Percentiles rank a stretch among this genome's conserved stretches.
phyloP scores from a whole-genome alignment of 2,888 invertebrate genomes.

The Sarcophaga carnaria region DNA sequence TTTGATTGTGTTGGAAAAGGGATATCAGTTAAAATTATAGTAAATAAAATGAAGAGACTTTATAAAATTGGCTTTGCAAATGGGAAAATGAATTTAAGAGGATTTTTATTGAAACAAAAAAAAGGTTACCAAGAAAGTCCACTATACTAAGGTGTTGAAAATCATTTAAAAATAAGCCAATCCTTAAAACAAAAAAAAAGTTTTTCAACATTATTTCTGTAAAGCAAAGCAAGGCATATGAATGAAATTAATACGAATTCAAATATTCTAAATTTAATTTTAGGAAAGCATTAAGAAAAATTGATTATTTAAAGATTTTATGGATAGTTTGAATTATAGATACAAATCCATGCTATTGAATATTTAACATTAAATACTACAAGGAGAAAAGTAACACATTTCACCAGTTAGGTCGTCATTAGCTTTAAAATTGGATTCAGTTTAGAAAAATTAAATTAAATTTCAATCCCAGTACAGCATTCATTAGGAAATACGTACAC shows the following conservation, averaged over 20 bases:
- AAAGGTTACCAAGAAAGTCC: neutral
- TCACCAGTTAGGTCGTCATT: too few species aligned
- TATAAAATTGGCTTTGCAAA: slow-evolving; percentile 8
- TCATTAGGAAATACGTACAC: too few species aligned
- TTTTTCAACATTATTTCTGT: neutral
- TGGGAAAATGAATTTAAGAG: slow-evolving; percentile 7
- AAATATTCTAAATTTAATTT: neutral
- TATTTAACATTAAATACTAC: too few species aligned
- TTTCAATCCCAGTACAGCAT: too few species aligned
- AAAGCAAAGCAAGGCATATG: neutral
- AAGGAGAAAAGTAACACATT: too few species aligned
- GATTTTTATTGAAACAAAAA: neutral
- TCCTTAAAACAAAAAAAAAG: too few species aligned
- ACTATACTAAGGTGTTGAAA: neutral
- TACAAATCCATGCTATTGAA: too few species aligned
- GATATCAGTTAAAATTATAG: slow-evolving; percentile 19
- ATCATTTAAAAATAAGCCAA: neutral
- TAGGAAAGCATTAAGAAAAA: neutral
- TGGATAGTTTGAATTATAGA: too few species aligned
- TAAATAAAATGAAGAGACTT: slow-evolving; percentile 1
- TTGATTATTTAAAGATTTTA: too few species aligned
- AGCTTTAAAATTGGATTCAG: too few species aligned
- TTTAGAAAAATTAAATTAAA: too few species aligned
- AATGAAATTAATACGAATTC: neutral
- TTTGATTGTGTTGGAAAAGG: neutral